These are phyloP conservation scores for Zoanthus solanderi DNA, from an alignment of 92 coral and sea anemone species.

Conservation along the genomic window DNA sequence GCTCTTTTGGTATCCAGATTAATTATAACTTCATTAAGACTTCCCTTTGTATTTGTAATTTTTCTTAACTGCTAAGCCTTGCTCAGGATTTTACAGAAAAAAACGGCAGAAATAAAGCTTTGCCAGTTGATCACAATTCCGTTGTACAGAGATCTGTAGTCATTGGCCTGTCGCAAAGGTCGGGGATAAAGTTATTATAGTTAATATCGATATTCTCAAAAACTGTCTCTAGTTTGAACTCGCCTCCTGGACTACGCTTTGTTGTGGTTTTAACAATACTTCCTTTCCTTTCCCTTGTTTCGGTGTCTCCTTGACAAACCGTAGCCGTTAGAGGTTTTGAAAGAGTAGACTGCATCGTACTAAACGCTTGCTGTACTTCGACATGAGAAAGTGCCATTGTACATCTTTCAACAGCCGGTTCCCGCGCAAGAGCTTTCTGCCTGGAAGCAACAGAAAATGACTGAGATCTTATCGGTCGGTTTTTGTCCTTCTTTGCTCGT, in stretches of 20 bases:
- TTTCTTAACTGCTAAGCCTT: neutral
- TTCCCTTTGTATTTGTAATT: neutral
- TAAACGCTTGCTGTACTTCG: conserved; percentile 72
- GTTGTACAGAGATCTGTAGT: conserved; percentile 96
- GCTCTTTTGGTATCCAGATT: too few species aligned
- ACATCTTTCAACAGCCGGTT: conserved; percentile 70
- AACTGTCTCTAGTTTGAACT: neutral
- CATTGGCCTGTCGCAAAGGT: conserved; percentile 56
- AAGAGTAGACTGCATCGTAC: conserved; percentile 46
- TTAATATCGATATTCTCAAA: conserved; percentile 31
- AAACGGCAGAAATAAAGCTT: conserved; percentile 1
- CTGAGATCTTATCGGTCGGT: conserved; percentile 60
- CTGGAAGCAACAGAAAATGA: conserved; percentile 84
- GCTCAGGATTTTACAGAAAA: neutral
- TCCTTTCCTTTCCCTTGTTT: conserved; percentile 26
- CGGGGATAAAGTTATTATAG: conserved; percentile 52
- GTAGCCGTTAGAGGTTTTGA: conserved; percentile 66
- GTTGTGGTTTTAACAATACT: conserved; percentile 12
- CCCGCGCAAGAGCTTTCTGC: conserved; percentile 63
- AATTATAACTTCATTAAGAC: neutral
- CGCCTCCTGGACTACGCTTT: neutral
- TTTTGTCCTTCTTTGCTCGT: conserved; percentile 46
- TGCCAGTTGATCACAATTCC: conserved; percentile 59
- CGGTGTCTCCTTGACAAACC: conserved; percentile 52
- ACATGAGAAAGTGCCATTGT: conserved; percentile 79